Evolutionary conservation across 35 echinoderm and acorn worm genomes (phyloP).

Genomic region (Patiria miniata): DNA sequence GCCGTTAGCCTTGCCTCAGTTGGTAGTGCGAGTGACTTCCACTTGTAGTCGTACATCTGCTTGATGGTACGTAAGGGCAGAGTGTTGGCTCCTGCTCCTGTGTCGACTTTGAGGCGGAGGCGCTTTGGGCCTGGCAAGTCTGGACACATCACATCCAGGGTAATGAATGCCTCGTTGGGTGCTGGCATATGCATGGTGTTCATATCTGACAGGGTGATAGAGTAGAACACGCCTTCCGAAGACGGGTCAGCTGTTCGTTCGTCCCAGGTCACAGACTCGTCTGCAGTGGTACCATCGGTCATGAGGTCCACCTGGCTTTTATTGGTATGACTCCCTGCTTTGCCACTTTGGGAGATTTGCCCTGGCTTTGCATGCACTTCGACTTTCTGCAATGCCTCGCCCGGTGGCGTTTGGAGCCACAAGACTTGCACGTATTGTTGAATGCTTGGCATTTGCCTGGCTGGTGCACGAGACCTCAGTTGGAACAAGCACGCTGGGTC

Average conservation of each 20-base stretch:
- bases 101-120: background rate
- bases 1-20: conserved; percentile 34
- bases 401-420: conserved; percentile 12
- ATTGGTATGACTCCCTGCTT: background rate
- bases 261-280: no score
- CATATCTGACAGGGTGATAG: conserved; percentile 40
- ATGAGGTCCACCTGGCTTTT: background rate
- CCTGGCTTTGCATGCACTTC: background rate
- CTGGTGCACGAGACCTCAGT: background rate
- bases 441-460: conserved; percentile 16
- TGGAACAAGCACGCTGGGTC: background rate
- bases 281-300: background rate
- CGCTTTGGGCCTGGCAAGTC: background rate
- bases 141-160: no score
- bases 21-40: conserved; percentile 18
- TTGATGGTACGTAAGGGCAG: no score
- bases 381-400: background rate
- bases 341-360: background rate
- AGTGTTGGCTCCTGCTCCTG: no score
- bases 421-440: conserved; percentile 10
- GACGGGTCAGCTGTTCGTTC: no score
- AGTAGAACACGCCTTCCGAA: no score
- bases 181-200: no score
- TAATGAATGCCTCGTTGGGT: no score
- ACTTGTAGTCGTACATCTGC: conserved; percentile 45